A percentile compares a stretch with the other conserved stretches of the same genome.
Evolutionary conservation across 2,797 vertebrate genomes (phyloP).

Genomic region (Syngnathus rostellatus): DNA sequence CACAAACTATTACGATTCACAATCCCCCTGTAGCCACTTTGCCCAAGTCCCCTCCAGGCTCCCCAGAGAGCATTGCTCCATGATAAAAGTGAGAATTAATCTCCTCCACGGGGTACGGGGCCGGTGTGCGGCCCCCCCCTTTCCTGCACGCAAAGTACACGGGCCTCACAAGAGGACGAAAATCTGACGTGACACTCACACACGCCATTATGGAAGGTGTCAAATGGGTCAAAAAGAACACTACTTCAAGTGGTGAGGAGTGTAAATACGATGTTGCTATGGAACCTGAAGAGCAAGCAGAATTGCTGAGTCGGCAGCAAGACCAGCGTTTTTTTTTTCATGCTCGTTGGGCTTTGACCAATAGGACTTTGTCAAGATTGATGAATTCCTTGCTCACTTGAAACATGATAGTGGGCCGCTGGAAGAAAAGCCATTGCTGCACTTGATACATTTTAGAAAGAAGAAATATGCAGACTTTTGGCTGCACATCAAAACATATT

Average conservation of each 20-base stretch:
- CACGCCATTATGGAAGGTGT: constrained; percentile 19
- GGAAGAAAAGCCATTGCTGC: neutral
- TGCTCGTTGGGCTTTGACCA: constrained; percentile 24
- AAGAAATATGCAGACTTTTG: neutral
- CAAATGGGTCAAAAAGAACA: constrained; percentile 35
- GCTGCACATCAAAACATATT: neutral
- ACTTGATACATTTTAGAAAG: neutral
- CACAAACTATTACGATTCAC: constrained; percentile 34
- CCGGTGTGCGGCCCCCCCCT: constrained; percentile 17
- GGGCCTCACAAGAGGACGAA: constrained; percentile 21
- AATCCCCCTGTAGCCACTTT: constrained; percentile 18
- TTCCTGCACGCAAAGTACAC: constrained; percentile 8
- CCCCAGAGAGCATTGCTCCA: constrained; percentile 45
- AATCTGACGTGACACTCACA: constrained; percentile 30
- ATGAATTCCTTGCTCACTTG: constrained; percentile 1
- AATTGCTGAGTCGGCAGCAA: constrained; percentile 51
- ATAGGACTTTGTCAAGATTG: constrained; percentile 13
- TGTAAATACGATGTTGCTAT: constrained; percentile 53
- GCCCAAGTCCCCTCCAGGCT: constrained; percentile 32
- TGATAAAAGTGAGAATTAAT: constrained; percentile 71
- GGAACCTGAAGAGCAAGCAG: constrained; percentile 39
- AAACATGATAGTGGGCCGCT: neutral
- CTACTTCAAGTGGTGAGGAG: constrained; percentile 26
- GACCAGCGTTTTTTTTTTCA: constrained; percentile 27
- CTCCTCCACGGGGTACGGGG: constrained; percentile 34